Evolutionary conservation across 2,113 vertebrate species (phyloP), one percentile per base, ranked within the genome.

Genomic region (Sander vitreus): DNA sequence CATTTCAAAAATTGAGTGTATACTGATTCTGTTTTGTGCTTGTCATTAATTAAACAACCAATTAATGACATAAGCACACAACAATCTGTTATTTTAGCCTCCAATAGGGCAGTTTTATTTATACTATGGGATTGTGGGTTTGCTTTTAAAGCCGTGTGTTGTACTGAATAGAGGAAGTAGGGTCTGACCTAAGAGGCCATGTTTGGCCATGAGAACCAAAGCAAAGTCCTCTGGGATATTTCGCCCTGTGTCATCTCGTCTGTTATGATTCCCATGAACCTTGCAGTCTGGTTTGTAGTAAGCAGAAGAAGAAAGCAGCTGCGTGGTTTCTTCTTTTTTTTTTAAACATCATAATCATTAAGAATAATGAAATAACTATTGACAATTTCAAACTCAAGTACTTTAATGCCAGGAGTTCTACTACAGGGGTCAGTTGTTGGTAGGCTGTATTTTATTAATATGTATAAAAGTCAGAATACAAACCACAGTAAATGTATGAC

Each of bases 211-310:
- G 93, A 94, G 93, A 95, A 93, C 92, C 78, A 62, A 83, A 86
- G 81, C 76, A 85, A 71, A 81, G 89, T 66, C 89, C 90, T 77
- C 30, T 90, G 91, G 88, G 93, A 93, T 88, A 65, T 78, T 81
- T 63, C 5, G 27, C 66, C 30, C 66, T 13, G 62, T 88, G 91
- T 92, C 92, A 87, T 85, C 67, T 77, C 64, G 21, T 84, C 86
- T 92, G 87, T 90, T 93, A 89, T 90, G 87, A 78, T 95, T 95
- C 93, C 93, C 93, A 94, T 88, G 93, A 92, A 93, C 91, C 64
- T 66, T 33, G 53, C 21, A 33, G 73, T 72, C 57, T 54, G 16
- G 57, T 83, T 88, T 85, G 66, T 70, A 62, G 45, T 47, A 25
- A 77, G 76, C 80, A 73, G 72, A 68, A 43, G 53, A 47, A 58